phyloP scores from a whole-genome alignment of 2,888 invertebrate genomes.

The Agriotes lineatus region DNA sequence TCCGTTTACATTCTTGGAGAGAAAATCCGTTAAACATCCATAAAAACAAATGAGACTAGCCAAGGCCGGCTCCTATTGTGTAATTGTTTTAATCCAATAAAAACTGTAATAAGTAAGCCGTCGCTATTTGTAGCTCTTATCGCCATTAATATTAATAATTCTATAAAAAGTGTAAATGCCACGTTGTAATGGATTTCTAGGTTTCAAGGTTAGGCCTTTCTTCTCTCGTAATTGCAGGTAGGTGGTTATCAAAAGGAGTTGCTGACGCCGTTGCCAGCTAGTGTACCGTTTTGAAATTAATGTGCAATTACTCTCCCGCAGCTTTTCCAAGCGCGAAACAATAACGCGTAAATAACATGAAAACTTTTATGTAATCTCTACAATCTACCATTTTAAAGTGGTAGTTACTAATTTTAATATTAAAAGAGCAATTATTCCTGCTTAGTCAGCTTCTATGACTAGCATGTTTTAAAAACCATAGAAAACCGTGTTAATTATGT shows the following conservation, averaged over 20 bases:
- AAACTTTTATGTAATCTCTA: no score
- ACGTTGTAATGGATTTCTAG: slow-evolving; percentile 23
- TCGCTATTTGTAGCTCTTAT: not conserved
- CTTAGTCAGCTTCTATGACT: no score
- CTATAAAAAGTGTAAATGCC: slow-evolving; percentile 11
- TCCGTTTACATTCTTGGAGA: no score
- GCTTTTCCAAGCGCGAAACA: not conserved
- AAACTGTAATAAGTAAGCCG: not conserved
- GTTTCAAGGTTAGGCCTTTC: slow-evolving; percentile 31
- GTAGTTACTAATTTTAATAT: no score
- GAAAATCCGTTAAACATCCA: no score
- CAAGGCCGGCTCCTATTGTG: no score
- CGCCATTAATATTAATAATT: not conserved
- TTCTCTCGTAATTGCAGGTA: not conserved
- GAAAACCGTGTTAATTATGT: no score
- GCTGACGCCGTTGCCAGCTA: not conserved
- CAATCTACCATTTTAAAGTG: no score
- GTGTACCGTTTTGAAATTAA: slow-evolving; percentile 17
- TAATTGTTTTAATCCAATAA: no score
- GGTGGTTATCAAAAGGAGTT: slow-evolving; percentile 18
- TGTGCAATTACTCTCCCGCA: slow-evolving; percentile 16
- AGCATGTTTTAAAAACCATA: no score
- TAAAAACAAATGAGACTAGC: no score
- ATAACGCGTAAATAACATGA: not conserved
- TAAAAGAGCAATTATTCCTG: no score